Evolutionary conservation across 2,113 vertebrate genomes (phyloP), one percentile per base, ranked within the genome.

Genomic region (Cochlearius cochlearius): DNA sequence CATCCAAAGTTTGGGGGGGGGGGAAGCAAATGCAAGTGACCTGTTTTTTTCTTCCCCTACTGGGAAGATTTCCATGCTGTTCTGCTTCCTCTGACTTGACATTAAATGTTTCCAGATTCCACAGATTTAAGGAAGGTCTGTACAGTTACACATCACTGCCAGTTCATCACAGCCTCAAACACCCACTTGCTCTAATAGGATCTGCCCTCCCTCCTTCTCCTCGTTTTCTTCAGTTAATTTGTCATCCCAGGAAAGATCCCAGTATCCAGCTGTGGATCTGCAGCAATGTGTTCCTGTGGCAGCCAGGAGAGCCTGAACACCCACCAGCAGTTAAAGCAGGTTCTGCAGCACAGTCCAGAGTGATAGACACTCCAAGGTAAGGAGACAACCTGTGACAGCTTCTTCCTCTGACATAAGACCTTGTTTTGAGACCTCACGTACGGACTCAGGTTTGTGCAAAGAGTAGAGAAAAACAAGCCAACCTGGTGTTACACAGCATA

Each of bases 401-500:
- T 73, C 71, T 41, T 56, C 47, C 56, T 78, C 74, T 82, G 49
- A 36, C 2, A 3, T 2, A 18, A 86, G 30, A 59, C 27, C 15
- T 62, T 76, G 58, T 50, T 92, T 52, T 34, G 30, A 76, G 60
- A 72, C 12, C 45, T 68, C 52, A 34, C 4, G 5, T 19, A 20
- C 0, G 1, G 41, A 23, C 56, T 86, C 39, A 52, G 15, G 34
- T 43, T 59, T 71, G 32, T 55, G 43, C 2, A 7, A 43, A 15
- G 11, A 66, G 50, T 5, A 77, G 38, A 52, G 50, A 26, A 74
- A 71, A 49, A 2, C 23, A 60, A 60, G 58, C 8, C 20, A 63
- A 4, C 0, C 1, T 0, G 9, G 41, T 4, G 11, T 30, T 22
- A 38, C 26, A 38, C 9, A 47, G 27, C 26, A 43, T 0, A 3